Conservation (phyloP, 2,888 invertebrate genomes). For the Cheilosia urbana region DNA sequence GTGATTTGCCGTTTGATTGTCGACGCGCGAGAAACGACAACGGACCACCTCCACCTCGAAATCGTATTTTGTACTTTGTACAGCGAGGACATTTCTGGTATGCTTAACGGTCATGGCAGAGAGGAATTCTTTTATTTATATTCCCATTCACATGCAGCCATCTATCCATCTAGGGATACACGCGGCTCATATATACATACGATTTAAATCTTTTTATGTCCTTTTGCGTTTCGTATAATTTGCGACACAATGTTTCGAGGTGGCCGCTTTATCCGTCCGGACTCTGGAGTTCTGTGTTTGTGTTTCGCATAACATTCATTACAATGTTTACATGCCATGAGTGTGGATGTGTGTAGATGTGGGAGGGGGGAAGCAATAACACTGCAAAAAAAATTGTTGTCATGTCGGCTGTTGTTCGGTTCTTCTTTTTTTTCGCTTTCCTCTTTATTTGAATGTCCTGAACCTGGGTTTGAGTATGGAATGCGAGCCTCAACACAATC, state of each 20-base stretch:
- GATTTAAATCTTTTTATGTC: slow-evolving; percentile 65
- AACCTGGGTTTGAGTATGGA: not conserved
- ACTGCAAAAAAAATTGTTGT: slow-evolving; percentile 21
- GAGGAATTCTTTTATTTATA: slow-evolving; percentile 49
- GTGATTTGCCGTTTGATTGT: slow-evolving; percentile 61
- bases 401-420: slow-evolving; percentile 23
- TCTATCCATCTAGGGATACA: slow-evolving; percentile 32
- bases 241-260: slow-evolving; percentile 60
- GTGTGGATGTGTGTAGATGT: not conserved
- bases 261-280: slow-evolving; percentile 17
- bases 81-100: slow-evolving; percentile 32
- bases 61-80: not conserved
- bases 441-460: slow-evolving; percentile 3
- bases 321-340: slow-evolving; percentile 33
- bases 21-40: slow-evolving; percentile 20
- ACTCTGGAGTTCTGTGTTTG: not conserved
- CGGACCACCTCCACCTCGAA: too few species aligned
- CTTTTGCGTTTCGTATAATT: slow-evolving; percentile 50
- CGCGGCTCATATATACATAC: slow-evolving; percentile 18
- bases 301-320: slow-evolving; percentile 34
- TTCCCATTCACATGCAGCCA: slow-evolving; percentile 52
- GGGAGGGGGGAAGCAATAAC: slow-evolving; percentile 7
- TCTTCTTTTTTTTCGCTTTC: not conserved
- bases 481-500: slow-evolving; percentile 14
- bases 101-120: slow-evolving; percentile 49